Evolutionary conservation across 1,140 invertebrate genomes (phyloP), one percentile per base, ranked within the genome.

Genomic region (Drosophila equinoxialis): DNA sequence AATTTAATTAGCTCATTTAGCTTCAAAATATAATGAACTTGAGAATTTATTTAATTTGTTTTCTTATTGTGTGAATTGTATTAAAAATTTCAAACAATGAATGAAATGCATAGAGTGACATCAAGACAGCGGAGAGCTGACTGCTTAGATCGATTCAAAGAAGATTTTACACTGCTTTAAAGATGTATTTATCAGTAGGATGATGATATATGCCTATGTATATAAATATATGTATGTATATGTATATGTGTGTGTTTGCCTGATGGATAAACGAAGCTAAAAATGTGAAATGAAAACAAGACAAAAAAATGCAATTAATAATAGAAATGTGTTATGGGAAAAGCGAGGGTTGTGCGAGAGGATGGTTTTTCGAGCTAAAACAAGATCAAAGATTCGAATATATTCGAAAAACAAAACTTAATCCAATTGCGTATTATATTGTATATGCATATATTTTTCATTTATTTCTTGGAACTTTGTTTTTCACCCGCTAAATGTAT

Each of bases 201-300:
- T 45, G 14, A 45, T 45, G 42, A 48, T 48, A 20, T 48, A 17
- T 17, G 6, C 7, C 6, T 48, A 14, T 0, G 10, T 39, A 20
- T 48, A 8, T 48, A 8, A 8, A 6, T 17, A 6, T 45, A 41
- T 23, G 20, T 20, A 20, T 20, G 0, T 26, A 4, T 26, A 26
- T 26, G 3, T 45, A 8, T 37, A 37, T 37, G 30, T 30, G 5
- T 30, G 30, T 30, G 6, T 30, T 30, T 30, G 30, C 30, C 17
- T 51, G 20, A 51, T 51, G 45, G 45, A 51, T 51, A 51, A 51
- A 51, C 2, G 45, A 51, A 51, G 45, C 45, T 51, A 51, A 51
- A 51, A 23, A 51, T 51, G 30, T 30, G 45, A 51, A 11, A 51
- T 23, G 8, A 10, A 51, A 51, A 51, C 6, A 20, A 48, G 14